These are phyloP conservation scores for Cosmia pyralina DNA, from an alignment of 2,888 invertebrate species.

Conservation along the genomic window DNA sequence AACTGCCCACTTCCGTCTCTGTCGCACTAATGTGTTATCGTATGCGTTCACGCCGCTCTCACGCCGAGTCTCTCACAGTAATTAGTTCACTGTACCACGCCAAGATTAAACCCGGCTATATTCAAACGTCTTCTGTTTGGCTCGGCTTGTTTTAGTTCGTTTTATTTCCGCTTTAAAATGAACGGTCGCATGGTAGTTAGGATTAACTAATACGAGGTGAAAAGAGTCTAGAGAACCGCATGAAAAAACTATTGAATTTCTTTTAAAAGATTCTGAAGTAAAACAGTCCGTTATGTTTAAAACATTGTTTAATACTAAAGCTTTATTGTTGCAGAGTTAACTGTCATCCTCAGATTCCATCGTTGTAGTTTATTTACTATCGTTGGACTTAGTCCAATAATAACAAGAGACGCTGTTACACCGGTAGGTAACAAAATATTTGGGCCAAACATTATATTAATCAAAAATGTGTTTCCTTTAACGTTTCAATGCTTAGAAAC, in stretches of 20 bases:
- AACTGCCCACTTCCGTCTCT: constrained; percentile 80
- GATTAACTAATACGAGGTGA: constrained; percentile 66
- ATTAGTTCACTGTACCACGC: constrained; percentile 73
- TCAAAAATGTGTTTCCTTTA: background rate
- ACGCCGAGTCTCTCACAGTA: constrained; percentile 69
- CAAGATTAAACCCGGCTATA: constrained; percentile 74
- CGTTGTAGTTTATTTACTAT: constrained; percentile 30
- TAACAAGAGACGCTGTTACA: constrained; percentile 5
- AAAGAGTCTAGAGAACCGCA: constrained; percentile 30
- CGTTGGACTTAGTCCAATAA: constrained; percentile 47
- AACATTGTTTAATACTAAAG: constrained; percentile 15
- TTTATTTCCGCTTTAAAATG: constrained; percentile 74
- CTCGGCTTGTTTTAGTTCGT: constrained; percentile 67
- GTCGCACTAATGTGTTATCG: constrained; percentile 72
- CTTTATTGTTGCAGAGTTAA: constrained; percentile 28
- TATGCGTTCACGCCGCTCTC: constrained; percentile 62
- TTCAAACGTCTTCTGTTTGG: constrained; percentile 75
- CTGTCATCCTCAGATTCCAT: constrained; percentile 9
- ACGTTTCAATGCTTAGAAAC: constrained; percentile 18
- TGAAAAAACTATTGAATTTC: background rate
- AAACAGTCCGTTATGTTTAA: constrained; percentile 13
- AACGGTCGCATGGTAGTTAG: constrained; percentile 64
- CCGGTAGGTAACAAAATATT: constrained; percentile 29
- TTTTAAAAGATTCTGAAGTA: constrained; percentile 22
- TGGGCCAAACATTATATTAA: constrained; percentile 13